phyloP scores from a whole-genome alignment of 2,113 vertebrate species.

The Zonotrichia leucophrys region DNA sequence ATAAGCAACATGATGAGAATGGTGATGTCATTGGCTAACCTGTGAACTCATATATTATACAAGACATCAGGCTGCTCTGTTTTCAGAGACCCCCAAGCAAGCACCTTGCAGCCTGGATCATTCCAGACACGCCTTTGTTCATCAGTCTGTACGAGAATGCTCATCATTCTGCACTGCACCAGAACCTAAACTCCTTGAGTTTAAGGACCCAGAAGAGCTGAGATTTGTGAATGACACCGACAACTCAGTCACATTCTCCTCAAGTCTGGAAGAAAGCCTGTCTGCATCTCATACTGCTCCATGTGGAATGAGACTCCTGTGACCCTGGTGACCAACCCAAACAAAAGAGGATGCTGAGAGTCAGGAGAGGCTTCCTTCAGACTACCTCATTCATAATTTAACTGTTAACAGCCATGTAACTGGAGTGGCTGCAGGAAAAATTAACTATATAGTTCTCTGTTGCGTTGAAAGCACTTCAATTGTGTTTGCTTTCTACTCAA shows the following conservation, averaged over 20 bases:
- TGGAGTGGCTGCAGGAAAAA: constrained; percentile 2
- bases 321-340: background rate
- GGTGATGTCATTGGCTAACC: background rate
- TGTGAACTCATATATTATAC: background rate
- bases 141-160: background rate
- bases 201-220: background rate
- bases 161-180: background rate
- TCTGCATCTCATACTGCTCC: background rate
- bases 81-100: background rate
- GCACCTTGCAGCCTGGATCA: fast-evolving
- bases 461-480: background rate
- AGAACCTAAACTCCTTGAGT: background rate
- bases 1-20: background rate
- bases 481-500: background rate
- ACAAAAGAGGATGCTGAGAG: background rate
- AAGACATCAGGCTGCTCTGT: background rate
- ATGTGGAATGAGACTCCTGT: background rate
- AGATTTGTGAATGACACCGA: background rate
- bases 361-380: background rate
- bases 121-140: background rate
- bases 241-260: background rate
- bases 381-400: constrained; percentile 67
- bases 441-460: background rate
- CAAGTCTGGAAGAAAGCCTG: background rate
- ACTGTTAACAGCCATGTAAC: constrained; percentile 45